phyloP scores from a whole-genome alignment of 2,888 invertebrate genomes.

The Phoronis australis region DNA sequence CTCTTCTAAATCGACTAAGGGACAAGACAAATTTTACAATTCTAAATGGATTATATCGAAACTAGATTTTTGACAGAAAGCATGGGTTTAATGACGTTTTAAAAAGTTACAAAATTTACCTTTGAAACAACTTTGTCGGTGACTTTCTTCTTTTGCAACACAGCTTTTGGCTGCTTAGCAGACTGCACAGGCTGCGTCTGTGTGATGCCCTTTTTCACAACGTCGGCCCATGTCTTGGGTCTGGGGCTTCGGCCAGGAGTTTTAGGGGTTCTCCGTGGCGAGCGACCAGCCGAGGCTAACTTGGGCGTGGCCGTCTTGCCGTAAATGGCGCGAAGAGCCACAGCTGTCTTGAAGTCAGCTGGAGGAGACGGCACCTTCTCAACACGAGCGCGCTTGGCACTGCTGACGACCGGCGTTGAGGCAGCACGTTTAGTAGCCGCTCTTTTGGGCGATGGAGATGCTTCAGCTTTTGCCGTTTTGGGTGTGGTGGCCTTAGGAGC shows the following conservation, averaged over 20 bases:
- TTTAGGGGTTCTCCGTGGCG: constrained; percentile 1
- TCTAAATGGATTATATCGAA: no score
- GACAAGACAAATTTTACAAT: no score
- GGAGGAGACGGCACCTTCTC: constrained; percentile 20
- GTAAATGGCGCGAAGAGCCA: constrained; percentile 38
- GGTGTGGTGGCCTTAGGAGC: constrained; percentile 3
- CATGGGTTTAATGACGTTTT: no score
- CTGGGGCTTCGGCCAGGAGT: constrained; percentile 6
- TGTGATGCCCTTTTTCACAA: constrained; percentile 30
- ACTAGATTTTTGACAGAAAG: no score
- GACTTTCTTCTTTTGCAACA: no score
- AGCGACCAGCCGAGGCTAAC: constrained; percentile 11
- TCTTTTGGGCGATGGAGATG: constrained; percentile 1
- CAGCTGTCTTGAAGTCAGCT: constrained; percentile 28
- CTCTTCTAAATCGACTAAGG: no score
- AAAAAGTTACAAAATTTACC: no score
- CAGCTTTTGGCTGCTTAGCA: no score
- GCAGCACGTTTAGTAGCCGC: background rate
- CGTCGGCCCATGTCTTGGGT: constrained; percentile 31
- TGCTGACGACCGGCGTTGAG: background rate
- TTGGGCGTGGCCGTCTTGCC: constrained; percentile 39
- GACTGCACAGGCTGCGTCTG: no score
- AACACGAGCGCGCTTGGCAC: background rate
- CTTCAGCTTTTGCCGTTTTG: constrained; percentile 6
- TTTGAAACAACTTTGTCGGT: no score